phyloP scores from a whole-genome alignment of 2,113 vertebrate genomes.

The Cryptotis parvus region DNA sequence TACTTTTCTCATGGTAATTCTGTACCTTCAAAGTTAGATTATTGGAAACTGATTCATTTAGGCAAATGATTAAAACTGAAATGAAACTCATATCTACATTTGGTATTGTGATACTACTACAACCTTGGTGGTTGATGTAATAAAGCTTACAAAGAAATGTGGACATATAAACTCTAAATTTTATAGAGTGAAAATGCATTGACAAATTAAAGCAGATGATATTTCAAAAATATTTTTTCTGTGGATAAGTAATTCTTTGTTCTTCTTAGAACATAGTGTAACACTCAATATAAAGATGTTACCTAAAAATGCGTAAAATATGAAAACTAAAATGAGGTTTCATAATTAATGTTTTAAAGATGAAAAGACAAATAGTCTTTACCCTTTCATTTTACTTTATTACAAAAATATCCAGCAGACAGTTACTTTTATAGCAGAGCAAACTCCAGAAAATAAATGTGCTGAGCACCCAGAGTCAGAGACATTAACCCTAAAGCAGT shows the following conservation, averaged over 20 bases:
- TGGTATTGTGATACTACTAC: too few species aligned
- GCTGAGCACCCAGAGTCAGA: background rate
- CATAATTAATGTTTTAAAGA: conserved; percentile 24
- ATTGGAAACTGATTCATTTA: background rate
- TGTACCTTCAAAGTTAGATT: background rate
- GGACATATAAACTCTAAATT: too few species aligned
- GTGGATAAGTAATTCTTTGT: background rate
- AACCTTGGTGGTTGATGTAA: too few species aligned
- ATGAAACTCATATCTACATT: too few species aligned
- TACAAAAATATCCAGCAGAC: background rate
- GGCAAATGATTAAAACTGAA: background rate
- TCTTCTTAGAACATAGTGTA: background rate
- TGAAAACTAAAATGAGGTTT: background rate
- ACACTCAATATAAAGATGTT: background rate
- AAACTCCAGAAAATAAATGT: background rate
- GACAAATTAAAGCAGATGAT: too few species aligned
- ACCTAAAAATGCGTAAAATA: conserved; percentile 4
- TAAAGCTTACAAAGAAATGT: too few species aligned
- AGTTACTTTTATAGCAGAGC: background rate
- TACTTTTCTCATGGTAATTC: background rate
- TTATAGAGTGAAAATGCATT: too few species aligned
- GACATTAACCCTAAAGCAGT: background rate
- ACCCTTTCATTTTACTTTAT: conserved; percentile 2
- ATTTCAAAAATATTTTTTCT: background rate
- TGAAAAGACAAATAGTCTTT: background rate